Percentiles rank a stretch among this genome's conserved stretches.
Conservation (phyloP, 1,140 invertebrate species). For the Pseudomyrmex flavicornis region DNA sequence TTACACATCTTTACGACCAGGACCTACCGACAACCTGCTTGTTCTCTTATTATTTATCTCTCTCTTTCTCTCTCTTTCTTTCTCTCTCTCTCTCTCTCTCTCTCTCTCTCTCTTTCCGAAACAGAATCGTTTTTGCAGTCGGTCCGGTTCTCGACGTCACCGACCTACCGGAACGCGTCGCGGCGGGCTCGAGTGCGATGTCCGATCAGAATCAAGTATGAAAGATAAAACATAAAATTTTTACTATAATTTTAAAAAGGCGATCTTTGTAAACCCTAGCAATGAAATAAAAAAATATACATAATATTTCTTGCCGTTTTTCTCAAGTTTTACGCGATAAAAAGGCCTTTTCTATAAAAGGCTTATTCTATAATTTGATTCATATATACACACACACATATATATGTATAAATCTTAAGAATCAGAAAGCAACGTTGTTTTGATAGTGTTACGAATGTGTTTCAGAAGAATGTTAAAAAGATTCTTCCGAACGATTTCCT, state of each 20-base stretch:
- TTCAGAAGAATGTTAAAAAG: slow-evolving; percentile 34
- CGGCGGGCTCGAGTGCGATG: slow-evolving; percentile 58
- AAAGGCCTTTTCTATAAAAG: no score
- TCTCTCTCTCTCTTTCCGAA: slow-evolving; percentile 50
- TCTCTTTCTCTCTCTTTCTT: background rate
- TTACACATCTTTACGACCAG: slow-evolving; percentile 11
- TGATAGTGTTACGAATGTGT: slow-evolving; percentile 9
- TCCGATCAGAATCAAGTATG: slow-evolving; percentile 67
- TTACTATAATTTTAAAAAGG: background rate
- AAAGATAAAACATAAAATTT: slow-evolving; percentile 58
- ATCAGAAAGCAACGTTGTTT: background rate
- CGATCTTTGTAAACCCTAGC: background rate
- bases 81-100: slow-evolving; percentile 14
- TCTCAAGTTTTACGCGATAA: no score
- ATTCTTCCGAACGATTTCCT: slow-evolving; percentile 23
- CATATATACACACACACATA: background rate
- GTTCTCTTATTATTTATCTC: slow-evolving; percentile 4
- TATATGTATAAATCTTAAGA: background rate
- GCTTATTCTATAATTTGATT: no score
- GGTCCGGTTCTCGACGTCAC: slow-evolving; percentile 69
- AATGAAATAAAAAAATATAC: background rate
- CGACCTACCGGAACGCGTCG: slow-evolving; percentile 73
- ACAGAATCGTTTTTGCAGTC: slow-evolving; percentile 69
- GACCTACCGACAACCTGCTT: slow-evolving; percentile 38
- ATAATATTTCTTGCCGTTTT: background rate